A percentile compares a stretch with the other conserved stretches of the same genome.
Conservation (phyloP, 1,140 invertebrate species). For the Drosophila nannoptera region DNA sequence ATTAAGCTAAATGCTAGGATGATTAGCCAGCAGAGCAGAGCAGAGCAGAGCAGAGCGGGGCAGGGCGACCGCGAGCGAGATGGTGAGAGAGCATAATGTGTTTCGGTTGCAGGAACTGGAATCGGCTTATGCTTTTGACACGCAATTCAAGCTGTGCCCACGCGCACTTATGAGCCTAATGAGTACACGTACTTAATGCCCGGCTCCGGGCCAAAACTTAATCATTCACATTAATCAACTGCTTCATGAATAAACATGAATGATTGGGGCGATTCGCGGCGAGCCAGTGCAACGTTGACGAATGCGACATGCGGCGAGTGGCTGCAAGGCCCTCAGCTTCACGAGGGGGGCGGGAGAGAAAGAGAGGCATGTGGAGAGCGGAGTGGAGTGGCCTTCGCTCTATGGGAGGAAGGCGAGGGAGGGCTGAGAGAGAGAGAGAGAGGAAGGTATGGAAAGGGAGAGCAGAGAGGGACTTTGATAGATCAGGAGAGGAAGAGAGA, state of each 20-base stretch:
- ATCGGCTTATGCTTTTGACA: slow-evolving; percentile 15
- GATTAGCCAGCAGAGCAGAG: no score
- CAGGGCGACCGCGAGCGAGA: no score
- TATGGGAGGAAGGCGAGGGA: no score
- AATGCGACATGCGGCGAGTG: not conserved
- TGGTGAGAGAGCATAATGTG: no score
- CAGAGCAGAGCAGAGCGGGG: no score
- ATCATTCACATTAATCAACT: slow-evolving; percentile 18
- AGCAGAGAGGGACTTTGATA: no score
- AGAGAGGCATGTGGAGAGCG: no score
- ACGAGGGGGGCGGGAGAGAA: no score
- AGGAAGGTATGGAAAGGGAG: no score
- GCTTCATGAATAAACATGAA: slow-evolving; percentile 11
- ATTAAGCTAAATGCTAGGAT: slow-evolving; percentile 3
- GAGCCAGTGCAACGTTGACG: slow-evolving; percentile 18
- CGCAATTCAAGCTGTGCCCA: slow-evolving; percentile 28
- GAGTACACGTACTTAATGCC: slow-evolving; percentile 16
- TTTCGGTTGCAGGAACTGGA: not conserved
- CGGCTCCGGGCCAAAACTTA: not conserved
- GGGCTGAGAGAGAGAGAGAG: no score
- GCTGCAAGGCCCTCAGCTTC: not conserved
- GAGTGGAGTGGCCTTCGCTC: no score
- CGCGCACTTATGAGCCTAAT: slow-evolving; percentile 14
- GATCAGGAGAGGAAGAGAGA: no score
- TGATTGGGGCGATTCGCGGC: not conserved